Evolutionary conservation across 2,797 vertebrate genomes (phyloP).

Genomic region (Eupleurogrammus muticus): DNA sequence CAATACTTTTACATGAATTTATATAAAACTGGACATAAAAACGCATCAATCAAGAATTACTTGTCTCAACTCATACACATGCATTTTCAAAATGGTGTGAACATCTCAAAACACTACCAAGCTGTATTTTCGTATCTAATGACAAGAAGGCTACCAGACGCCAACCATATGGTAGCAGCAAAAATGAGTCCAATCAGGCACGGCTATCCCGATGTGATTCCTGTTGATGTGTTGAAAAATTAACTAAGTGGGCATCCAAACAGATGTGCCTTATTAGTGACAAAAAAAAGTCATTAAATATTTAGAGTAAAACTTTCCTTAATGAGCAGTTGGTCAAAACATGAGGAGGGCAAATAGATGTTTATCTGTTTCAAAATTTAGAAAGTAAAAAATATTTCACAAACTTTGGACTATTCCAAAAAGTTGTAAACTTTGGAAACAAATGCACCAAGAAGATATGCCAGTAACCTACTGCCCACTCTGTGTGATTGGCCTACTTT

Average conservation of each 20-base stretch:
- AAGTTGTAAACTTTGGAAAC: not conserved
- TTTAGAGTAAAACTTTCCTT: conserved; percentile 49
- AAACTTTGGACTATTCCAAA: conserved; percentile 2
- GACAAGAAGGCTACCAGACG: conserved; percentile 44
- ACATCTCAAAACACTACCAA: conserved; percentile 13
- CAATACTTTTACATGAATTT: not conserved
- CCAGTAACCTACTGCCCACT: not conserved
- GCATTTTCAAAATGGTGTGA: not conserved
- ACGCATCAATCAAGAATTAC: no score
- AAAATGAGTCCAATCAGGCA: conserved; percentile 51
- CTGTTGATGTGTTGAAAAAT: conserved; percentile 71
- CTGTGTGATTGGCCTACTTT: not conserved
- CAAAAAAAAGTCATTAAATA: conserved; percentile 62
- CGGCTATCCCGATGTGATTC: conserved; percentile 38
- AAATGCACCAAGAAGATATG: not conserved
- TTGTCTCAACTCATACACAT: no score
- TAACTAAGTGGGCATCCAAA: conserved; percentile 59
- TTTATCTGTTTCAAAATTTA: not conserved
- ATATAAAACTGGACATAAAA: no score
- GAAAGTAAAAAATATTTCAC: not conserved
- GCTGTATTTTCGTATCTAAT: conserved; percentile 32
- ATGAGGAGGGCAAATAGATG: conserved; percentile 18
- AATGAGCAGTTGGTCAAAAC: conserved; percentile 20
- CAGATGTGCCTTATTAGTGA: conserved; percentile 68
- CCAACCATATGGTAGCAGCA: conserved; percentile 65